These are phyloP conservation scores for Arizona elegans DNA, from an alignment of 2,113 vertebrate species.

Conservation along the genomic window DNA sequence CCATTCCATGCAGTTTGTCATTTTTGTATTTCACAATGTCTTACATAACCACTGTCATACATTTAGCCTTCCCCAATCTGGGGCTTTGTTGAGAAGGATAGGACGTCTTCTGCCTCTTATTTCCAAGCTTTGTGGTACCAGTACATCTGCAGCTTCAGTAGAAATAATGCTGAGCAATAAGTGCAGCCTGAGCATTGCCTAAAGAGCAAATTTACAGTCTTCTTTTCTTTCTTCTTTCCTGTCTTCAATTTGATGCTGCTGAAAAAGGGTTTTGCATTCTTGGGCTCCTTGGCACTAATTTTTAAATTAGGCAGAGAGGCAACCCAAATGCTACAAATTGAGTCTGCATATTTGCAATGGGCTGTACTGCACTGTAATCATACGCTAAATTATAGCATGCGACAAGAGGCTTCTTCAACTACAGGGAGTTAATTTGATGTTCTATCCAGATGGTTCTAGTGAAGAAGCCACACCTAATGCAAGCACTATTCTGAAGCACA, in stretches of 20 bases:
- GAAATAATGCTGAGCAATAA: not conserved
- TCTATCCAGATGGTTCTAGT: not conserved
- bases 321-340: not conserved
- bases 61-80: not conserved
- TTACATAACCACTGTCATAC: not conserved
- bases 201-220: not conserved
- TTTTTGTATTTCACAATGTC: not conserved
- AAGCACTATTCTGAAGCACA: not conserved
- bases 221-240: not conserved
- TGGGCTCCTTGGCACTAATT: not conserved
- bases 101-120: not conserved
- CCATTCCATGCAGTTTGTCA: not conserved
- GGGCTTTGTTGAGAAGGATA: not conserved
- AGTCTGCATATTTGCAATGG: not conserved
- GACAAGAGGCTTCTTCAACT: not conserved
- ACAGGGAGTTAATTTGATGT: slow-evolving; percentile 1
- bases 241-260: not conserved
- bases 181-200: no score
- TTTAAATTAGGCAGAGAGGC: not conserved
- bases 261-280: not conserved
- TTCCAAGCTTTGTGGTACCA: not conserved
- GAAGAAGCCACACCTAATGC: not conserved
- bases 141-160: not conserved
- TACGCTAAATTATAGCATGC: slow-evolving; percentile 11
- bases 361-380: not conserved